Conservation (phyloP, 2,113 vertebrate genomes). For the Scomber japonicus region DNA sequence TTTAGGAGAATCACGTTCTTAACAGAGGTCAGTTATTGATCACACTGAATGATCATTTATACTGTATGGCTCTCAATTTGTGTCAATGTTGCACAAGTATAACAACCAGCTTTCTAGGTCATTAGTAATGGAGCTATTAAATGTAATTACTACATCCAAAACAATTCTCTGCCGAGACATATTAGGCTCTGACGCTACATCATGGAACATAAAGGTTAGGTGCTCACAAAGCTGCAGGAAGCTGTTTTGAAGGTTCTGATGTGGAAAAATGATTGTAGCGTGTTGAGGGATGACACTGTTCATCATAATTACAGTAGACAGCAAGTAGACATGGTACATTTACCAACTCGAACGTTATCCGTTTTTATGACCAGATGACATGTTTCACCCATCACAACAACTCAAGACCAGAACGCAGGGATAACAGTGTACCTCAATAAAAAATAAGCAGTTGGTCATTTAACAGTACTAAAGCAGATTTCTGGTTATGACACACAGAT, state of each 20-base stretch:
- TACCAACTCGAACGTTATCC: slow-evolving; percentile 44
- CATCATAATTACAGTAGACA: slow-evolving; percentile 47
- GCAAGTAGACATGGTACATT: slow-evolving; percentile 48
- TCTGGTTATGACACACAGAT: slow-evolving; percentile 2
- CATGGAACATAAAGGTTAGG: slow-evolving; percentile 59
- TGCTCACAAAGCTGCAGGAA: slow-evolving; percentile 25
- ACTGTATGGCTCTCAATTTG: slow-evolving; percentile 34
- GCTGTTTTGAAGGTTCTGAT: slow-evolving; percentile 42
- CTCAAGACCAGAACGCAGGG: slow-evolving; percentile 17
- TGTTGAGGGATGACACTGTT: slow-evolving; percentile 43
- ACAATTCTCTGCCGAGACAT: slow-evolving; percentile 37
- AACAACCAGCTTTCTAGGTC: slow-evolving; percentile 12
- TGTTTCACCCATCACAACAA: slow-evolving; percentile 31
- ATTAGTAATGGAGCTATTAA: slow-evolving; percentile 48
- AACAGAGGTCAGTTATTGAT: slow-evolving; percentile 51
- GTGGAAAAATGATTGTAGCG: slow-evolving; percentile 57
- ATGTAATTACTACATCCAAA: slow-evolving; percentile 59
- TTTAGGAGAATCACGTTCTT: slow-evolving; percentile 36
- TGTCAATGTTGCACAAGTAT: slow-evolving; percentile 29
- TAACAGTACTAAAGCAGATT: slow-evolving; percentile 14
- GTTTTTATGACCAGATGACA: slow-evolving; percentile 31
- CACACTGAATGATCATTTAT: slow-evolving; percentile 44
- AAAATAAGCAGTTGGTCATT: slow-evolving; percentile 25
- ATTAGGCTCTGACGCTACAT: slow-evolving; percentile 34
- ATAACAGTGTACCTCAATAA: slow-evolving; percentile 4